phyloP scores from a whole-genome alignment of 2,888 invertebrate genomes.

The Drosophila picticornis region DNA sequence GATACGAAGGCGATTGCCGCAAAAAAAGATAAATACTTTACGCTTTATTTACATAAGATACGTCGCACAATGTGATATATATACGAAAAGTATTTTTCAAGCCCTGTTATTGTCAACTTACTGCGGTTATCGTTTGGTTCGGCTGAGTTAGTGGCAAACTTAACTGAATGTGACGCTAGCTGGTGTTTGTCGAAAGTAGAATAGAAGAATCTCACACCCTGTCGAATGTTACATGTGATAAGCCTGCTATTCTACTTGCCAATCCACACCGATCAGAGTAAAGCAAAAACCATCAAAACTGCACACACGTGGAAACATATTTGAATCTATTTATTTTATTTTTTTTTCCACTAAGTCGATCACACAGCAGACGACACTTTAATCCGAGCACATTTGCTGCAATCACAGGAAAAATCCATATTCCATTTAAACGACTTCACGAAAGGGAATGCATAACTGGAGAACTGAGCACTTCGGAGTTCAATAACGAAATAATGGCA shows the following conservation, averaged over 20 bases:
- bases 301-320: neutral
- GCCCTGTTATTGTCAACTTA: constrained; percentile 32
- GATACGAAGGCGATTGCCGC: constrained; percentile 36
- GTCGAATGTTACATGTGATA: constrained; percentile 71
- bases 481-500: constrained; percentile 82
- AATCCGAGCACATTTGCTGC: constrained; percentile 14
- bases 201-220: constrained; percentile 78
- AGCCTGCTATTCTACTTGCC: constrained; percentile 80
- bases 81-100: constrained; percentile 1
- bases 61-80: constrained; percentile 7
- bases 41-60: constrained; percentile 51
- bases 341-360: neutral
- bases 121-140: constrained; percentile 6
- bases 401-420: constrained; percentile 19
- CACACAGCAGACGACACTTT: constrained; percentile 18
- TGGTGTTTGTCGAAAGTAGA: constrained; percentile 80
- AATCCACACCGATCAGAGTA: constrained; percentile 58
- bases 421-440: constrained; percentile 1
- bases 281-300: neutral
- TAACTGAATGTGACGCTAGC: constrained; percentile 29
- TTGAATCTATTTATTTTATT: neutral
- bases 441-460: constrained; percentile 16
- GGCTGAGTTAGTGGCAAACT: neutral
- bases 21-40: constrained; percentile 43
- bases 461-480: constrained; percentile 69